These are phyloP conservation scores for Pteronura brasiliensis DNA, from an alignment of 2,113 vertebrate genomes.

Conservation along the genomic window DNA sequence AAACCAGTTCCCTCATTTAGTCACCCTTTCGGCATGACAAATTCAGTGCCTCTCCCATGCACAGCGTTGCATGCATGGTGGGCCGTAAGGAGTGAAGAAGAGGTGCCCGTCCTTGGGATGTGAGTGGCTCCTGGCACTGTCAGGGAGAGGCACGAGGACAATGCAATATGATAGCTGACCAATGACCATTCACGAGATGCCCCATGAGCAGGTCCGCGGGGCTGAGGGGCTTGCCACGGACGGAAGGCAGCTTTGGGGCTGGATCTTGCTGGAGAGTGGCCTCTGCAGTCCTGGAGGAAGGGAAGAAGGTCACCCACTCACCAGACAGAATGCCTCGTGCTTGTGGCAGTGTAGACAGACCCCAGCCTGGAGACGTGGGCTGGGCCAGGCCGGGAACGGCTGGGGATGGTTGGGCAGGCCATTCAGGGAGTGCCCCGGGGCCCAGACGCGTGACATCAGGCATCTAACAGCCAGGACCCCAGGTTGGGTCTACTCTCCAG, in stretches of 20 bases:
- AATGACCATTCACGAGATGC: too few species aligned
- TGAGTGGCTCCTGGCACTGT: fast-evolving
- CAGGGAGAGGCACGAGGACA: background rate
- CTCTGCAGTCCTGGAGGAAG: background rate
- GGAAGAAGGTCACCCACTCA: background rate
- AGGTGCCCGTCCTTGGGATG: fast-evolving
- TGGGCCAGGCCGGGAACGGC: fast-evolving
- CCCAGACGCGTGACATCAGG: background rate
- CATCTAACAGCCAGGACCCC: too few species aligned
- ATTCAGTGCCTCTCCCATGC: background rate
- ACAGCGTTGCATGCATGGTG: fast-evolving
- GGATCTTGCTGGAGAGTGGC: fast-evolving
- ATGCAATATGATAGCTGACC: fast-evolving
- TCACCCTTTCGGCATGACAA: background rate
- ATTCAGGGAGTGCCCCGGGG: background rate
- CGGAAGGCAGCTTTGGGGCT: background rate
- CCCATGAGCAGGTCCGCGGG: background rate
- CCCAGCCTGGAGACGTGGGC: background rate
- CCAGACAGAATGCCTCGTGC: background rate
- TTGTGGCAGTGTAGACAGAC: fast-evolving
- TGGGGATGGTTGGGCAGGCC: fast-evolving
- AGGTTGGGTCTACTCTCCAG: too few species aligned
- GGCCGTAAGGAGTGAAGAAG: background rate
- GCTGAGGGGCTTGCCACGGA: fast-evolving
- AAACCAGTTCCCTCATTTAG: background rate